Base-by-base conservation (phyloP, 2,888 invertebrate genomes). In the Agrotis puta region DNA sequence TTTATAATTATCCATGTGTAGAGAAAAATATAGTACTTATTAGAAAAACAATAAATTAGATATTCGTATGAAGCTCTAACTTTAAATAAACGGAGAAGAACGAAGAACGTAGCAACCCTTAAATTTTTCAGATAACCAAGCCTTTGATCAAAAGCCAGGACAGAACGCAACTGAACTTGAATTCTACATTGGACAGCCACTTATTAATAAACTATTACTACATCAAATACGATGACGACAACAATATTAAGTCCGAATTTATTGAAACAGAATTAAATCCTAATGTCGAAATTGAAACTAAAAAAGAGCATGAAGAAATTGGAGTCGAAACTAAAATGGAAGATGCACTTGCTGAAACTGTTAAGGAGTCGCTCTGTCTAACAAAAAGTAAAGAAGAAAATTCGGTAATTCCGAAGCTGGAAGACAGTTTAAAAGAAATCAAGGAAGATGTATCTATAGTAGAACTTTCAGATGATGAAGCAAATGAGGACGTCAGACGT, bases 111-210 rank as follows among this genome's bases (percentile, higher is more conserved):
- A 18, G 18, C 47, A 47, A 47, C 18, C 18, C 47, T 48, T 18
- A 48, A 48, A n/a, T 18, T 33, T 87, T 87, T 33, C 83, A 89
- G 89, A 76, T 89, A 43, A 86, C 83, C 11, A 79, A 82, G 79
- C 18, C n/a, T 45, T 77, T 88, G 1, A 80, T 89, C 39, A 79
- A 75, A 63, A 27, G 71, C 48, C 70, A 69, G 65, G 77, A 87
- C 27, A 82, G 20, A 39, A 16, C 27, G 14, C 16, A 48, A 14
- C 22, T 22, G 11, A 27, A 65, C 1, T 43, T 69, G 18, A 39
- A 85, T n/a, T 84, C 85, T 14, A 22, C 80, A 43, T 57, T 88
- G 27, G 63, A 51, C 18, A 68, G 20, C 24, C 62, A 54, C 54
- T 53, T 64, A 33, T 59, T 64, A 22, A 53, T 73, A 13, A 50